Conservation (phyloP, 2,888 invertebrate genomes). For the Troglohyphantes excavatus region DNA sequence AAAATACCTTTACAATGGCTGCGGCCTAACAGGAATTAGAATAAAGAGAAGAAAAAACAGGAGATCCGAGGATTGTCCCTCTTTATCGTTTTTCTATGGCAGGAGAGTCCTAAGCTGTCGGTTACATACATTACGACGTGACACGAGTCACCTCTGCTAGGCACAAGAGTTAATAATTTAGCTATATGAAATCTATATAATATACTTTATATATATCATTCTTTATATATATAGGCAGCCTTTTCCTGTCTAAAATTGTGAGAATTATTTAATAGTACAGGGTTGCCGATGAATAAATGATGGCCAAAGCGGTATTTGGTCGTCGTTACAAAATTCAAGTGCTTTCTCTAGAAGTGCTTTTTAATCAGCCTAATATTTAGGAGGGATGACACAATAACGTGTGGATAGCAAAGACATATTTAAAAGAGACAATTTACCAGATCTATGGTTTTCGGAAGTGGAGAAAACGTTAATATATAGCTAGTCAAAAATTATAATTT, state of each 20-base stretch:
- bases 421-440: no score
- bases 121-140: constrained; percentile 49
- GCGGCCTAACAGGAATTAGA: constrained; percentile 60
- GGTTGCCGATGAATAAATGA: not conserved
- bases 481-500: no score
- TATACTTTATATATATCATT: constrained; percentile 34
- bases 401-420: no score
- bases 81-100: constrained; percentile 63
- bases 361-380: not conserved
- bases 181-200: constrained; percentile 72
- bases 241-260: constrained; percentile 51
- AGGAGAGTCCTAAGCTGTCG: constrained; percentile 73
- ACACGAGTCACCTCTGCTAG: constrained; percentile 67
- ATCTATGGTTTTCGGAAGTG: no score
- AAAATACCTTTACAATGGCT: constrained; percentile 67
- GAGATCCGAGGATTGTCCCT: constrained; percentile 68
- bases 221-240: constrained; percentile 42
- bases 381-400: no score
- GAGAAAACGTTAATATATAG: no score
- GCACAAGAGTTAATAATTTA: constrained; percentile 74
- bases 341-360: constrained; percentile 8
- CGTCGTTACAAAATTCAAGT: not conserved
- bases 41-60: constrained; percentile 67
- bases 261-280: constrained; percentile 16
- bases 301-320: not conserved